phyloP scores from a whole-genome alignment of 1,140 invertebrate species.

The Sitodiplosis mosellana region DNA sequence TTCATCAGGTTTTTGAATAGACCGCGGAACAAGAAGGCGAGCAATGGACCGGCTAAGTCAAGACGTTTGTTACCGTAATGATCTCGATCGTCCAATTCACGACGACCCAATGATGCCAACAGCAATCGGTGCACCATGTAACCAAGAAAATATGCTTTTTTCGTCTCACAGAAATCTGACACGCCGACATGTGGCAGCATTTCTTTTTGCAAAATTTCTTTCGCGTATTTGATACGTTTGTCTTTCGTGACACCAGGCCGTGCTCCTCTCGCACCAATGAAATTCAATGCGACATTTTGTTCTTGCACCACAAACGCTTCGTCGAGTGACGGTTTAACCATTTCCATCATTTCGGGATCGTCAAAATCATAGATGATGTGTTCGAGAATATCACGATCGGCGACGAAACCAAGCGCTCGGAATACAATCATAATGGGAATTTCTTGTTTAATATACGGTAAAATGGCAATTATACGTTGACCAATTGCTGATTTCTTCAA shows the following conservation, averaged over 20 bases:
- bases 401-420: slow-evolving; percentile 89
- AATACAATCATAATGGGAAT: slow-evolving; percentile 99
- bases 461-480: slow-evolving; percentile 90
- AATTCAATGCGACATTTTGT: slow-evolving; percentile 95
- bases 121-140: slow-evolving; percentile 97
- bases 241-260: slow-evolving; percentile 95
- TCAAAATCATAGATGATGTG: slow-evolving; percentile 99
- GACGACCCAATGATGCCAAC: slow-evolving; percentile 78
- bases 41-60: slow-evolving; percentile 87
- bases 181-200: slow-evolving; percentile 98
- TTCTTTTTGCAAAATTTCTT: slow-evolving; percentile 98
- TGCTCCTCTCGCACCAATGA: slow-evolving; percentile 92
- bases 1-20: slow-evolving; percentile 87
- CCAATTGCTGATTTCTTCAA: slow-evolving; percentile 96
- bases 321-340: slow-evolving; percentile 97
- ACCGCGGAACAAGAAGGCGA: slow-evolving; percentile 90
- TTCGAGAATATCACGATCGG: slow-evolving; percentile 94
- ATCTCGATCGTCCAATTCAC: slow-evolving; percentile 97
- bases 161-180: slow-evolving; percentile 97
- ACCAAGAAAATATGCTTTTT: slow-evolving; percentile 94
- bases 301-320: slow-evolving; percentile 99
- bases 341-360: slow-evolving; percentile 99
- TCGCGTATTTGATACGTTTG: slow-evolving; percentile 95
- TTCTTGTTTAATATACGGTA: slow-evolving; percentile 98
- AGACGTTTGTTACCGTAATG: slow-evolving; percentile 98